Percentiles rank a stretch among this genome's conserved stretches.
Conservation (phyloP, 2,113 vertebrate species). For the Chaetodon trifascialis region DNA sequence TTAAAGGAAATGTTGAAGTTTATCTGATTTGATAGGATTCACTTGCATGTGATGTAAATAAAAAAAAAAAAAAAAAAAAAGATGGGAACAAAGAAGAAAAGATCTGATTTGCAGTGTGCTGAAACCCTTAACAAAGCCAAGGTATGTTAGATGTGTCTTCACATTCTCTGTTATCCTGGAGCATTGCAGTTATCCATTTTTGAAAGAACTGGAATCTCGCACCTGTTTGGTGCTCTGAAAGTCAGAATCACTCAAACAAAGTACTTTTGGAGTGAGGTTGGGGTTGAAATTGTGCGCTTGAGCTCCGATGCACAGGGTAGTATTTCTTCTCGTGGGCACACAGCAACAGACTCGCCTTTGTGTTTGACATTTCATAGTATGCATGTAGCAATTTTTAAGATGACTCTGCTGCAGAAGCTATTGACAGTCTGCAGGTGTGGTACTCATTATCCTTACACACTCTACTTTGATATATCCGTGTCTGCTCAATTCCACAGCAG, state of each 20-base stretch:
- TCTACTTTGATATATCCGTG: slow-evolving; percentile 60
- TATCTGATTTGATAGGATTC: not conserved
- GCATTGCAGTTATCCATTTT: slow-evolving; percentile 39
- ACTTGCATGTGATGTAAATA: not conserved
- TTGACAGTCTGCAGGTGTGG: slow-evolving; percentile 69
- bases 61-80: not conserved
- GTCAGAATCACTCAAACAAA: slow-evolving; percentile 68
- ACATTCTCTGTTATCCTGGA: slow-evolving; percentile 33
- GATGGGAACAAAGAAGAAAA: slow-evolving; percentile 6
- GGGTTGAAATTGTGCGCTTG: slow-evolving; percentile 72
- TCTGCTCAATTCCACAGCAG: slow-evolving; percentile 27
- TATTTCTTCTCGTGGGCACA: slow-evolving; percentile 70
- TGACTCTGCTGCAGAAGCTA: slow-evolving; percentile 73
- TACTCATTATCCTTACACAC: slow-evolving; percentile 57
- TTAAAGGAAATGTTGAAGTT: not conserved
- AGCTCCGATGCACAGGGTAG: slow-evolving; percentile 68
- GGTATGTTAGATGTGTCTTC: slow-evolving; percentile 19
- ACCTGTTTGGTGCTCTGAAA: slow-evolving; percentile 63
- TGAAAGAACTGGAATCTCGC: slow-evolving; percentile 49
- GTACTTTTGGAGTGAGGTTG: slow-evolving; percentile 56
- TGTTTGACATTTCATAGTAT: slow-evolving; percentile 68
- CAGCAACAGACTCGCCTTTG: slow-evolving; percentile 81
- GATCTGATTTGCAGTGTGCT: slow-evolving; percentile 18
- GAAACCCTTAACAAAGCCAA: slow-evolving; percentile 18
- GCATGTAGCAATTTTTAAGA: slow-evolving; percentile 80